phyloP scores from a whole-genome alignment of 2,113 vertebrate genomes.

The Microtus pennsylvanicus region DNA sequence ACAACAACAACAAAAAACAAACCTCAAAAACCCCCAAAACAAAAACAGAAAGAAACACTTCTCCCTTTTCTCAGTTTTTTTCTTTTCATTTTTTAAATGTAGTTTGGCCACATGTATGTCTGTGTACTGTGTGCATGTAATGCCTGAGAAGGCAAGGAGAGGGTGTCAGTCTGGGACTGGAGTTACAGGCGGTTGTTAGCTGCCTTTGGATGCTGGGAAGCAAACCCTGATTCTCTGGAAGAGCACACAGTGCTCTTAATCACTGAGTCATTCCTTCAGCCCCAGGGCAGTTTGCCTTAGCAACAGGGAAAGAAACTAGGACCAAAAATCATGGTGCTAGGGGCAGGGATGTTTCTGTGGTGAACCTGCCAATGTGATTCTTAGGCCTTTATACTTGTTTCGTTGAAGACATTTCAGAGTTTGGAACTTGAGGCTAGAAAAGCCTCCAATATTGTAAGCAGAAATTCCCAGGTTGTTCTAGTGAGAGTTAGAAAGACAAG shows the following conservation, averaged over 20 bases:
- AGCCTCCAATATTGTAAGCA: neutral
- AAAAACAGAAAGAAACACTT: neutral
- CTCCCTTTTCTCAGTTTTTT: neutral
- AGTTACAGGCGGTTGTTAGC: neutral
- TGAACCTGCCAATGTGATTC: neutral
- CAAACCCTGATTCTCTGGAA: neutral
- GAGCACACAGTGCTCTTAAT: neutral
- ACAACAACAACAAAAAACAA: too few species aligned
- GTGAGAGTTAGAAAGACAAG: neutral
- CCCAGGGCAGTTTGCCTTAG: neutral
- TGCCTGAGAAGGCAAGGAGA: neutral
- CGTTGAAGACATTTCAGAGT: neutral
- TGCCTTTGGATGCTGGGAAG: neutral
- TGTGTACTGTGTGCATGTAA: neutral
- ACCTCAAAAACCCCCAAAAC: too few species aligned
- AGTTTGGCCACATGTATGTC: too few species aligned
- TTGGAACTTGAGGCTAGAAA: neutral
- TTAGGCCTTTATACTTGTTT: neutral
- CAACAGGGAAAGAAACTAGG: neutral
- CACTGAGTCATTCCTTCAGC: too few species aligned
- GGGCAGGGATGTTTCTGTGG: neutral
- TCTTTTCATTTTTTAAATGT: neutral
- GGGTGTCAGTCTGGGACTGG: neutral
- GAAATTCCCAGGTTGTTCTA: neutral
- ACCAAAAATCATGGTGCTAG: neutral